phyloP scores from a whole-genome alignment of 1,140 invertebrate genomes.

The Drosophila busckii region DNA sequence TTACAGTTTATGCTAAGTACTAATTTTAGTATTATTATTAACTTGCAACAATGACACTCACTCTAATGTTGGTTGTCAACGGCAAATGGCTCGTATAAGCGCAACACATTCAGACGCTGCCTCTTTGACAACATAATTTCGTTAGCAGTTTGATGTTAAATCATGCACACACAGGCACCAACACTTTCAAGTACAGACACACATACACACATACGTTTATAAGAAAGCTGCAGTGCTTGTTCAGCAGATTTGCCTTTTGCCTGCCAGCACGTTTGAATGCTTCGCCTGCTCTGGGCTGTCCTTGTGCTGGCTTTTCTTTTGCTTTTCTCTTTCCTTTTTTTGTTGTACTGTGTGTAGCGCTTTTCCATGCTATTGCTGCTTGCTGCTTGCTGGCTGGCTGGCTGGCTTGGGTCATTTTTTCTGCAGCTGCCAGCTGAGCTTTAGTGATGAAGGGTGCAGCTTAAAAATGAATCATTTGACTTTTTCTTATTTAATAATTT shows the following conservation, averaged over 20 bases:
- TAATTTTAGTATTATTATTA: no score
- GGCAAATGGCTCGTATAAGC: no score
- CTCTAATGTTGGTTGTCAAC: slow-evolving; percentile 7
- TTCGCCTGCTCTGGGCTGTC: no score
- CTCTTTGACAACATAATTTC: slow-evolving; percentile 48
- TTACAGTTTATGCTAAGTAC: no score
- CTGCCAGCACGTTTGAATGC: no score
- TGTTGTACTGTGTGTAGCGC: slow-evolving; percentile 18
- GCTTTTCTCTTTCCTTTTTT: slow-evolving; percentile 4
- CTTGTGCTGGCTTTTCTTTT: slow-evolving; percentile 21
- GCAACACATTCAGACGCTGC: slow-evolving; percentile 1
- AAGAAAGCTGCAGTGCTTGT: slow-evolving; percentile 12
- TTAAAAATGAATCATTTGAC: slow-evolving; percentile 77
- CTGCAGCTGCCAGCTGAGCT: slow-evolving; percentile 58
- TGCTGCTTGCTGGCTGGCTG: slow-evolving; percentile 21
- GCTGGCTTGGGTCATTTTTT: slow-evolving; percentile 28
- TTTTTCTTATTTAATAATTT: slow-evolving; percentile 78
- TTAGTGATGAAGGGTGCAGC: slow-evolving; percentile 73
- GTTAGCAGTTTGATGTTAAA: slow-evolving; percentile 44
- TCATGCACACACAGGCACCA: slow-evolving; percentile 13
- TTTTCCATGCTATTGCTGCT: slow-evolving; percentile 36
- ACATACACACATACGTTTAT: background rate
- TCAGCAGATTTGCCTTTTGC: slow-evolving; percentile 25
- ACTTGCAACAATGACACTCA: no score
- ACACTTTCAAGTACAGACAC: background rate